phyloP scores from a whole-genome alignment of 2,797 vertebrate genomes.

The Podarcis siculus region DNA sequence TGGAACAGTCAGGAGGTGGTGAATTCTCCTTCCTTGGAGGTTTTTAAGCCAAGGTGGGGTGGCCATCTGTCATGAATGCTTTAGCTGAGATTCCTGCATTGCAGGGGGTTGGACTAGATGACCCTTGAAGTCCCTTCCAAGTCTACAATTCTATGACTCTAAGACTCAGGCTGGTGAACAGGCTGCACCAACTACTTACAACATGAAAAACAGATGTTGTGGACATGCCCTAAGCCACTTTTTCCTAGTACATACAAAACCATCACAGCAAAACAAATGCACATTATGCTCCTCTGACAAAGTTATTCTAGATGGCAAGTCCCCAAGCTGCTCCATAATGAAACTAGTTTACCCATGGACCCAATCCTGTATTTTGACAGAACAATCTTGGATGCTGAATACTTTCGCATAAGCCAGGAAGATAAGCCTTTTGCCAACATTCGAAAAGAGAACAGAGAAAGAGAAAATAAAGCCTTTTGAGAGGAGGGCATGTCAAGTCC shows the following conservation, averaged over 20 bases:
- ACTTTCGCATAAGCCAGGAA: slow-evolving; percentile 2
- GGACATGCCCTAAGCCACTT: not conserved
- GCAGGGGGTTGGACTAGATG: too few relatives aligned
- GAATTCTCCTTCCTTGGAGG: too few relatives aligned
- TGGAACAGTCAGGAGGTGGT: too few relatives aligned
- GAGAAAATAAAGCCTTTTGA: slow-evolving; percentile 22
- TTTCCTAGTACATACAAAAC: not conserved
- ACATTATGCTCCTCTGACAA: too few relatives aligned
- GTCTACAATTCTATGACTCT: too few relatives aligned
- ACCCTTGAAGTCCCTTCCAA: too few relatives aligned
- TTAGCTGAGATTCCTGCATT: too few relatives aligned
- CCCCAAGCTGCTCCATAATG: not conserved
- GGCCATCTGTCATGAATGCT: too few relatives aligned
- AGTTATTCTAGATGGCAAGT: too few relatives aligned
- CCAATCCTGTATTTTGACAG: not conserved
- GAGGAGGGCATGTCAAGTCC: slow-evolving; percentile 28
- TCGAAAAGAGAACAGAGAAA: not conserved
- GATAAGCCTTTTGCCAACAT: slow-evolving; percentile 10
- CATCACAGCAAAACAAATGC: too few relatives aligned
- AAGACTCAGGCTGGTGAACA: not conserved
- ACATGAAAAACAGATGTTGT: not conserved
- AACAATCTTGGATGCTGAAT: not conserved
- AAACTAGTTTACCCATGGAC: not conserved
- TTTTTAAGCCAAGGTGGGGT: too few relatives aligned
- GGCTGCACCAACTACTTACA: not conserved